phyloP scores from a whole-genome alignment of 2,113 vertebrate species.

The Candoia aspera region DNA sequence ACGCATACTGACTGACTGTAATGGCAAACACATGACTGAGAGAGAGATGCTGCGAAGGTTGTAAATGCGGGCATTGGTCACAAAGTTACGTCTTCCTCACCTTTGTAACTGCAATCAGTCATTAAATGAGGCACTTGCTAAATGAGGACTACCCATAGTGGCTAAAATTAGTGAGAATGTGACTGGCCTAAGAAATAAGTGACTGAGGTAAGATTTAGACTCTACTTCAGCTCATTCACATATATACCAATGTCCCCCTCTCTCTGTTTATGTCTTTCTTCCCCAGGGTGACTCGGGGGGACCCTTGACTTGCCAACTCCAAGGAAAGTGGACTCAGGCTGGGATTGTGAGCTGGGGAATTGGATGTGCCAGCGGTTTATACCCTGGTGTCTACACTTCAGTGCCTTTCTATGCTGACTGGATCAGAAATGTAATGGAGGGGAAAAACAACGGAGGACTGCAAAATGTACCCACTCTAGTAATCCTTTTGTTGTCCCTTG shows the following conservation, averaged over 20 bases:
- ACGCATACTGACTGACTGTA: not conserved
- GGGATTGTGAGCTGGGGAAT: constrained; percentile 59
- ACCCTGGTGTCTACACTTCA: constrained; percentile 38
- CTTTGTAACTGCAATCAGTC: not conserved
- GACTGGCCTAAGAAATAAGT: not conserved
- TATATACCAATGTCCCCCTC: no score
- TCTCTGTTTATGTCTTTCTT: constrained; percentile 4
- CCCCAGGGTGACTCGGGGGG: constrained; percentile 63
- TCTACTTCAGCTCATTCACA: not conserved
- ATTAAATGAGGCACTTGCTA: not conserved
- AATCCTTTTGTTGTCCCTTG: not conserved
- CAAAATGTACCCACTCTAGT: not conserved
- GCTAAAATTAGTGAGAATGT: not conserved
- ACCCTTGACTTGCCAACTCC: constrained; percentile 47
- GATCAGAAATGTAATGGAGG: constrained; percentile 21
- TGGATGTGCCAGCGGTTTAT: constrained; percentile 26
- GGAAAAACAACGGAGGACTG: not conserved
- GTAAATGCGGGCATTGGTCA: no score
- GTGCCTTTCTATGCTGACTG: constrained; percentile 36
- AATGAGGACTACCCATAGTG: not conserved
- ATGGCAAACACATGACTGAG: not conserved
- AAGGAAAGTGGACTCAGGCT: constrained; percentile 57
- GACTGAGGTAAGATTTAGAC: not conserved
- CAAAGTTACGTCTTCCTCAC: not conserved
- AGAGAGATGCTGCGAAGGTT: not conserved